phyloP scores from a whole-genome alignment of 23 tunicate species.

The Styela clava region DNA sequence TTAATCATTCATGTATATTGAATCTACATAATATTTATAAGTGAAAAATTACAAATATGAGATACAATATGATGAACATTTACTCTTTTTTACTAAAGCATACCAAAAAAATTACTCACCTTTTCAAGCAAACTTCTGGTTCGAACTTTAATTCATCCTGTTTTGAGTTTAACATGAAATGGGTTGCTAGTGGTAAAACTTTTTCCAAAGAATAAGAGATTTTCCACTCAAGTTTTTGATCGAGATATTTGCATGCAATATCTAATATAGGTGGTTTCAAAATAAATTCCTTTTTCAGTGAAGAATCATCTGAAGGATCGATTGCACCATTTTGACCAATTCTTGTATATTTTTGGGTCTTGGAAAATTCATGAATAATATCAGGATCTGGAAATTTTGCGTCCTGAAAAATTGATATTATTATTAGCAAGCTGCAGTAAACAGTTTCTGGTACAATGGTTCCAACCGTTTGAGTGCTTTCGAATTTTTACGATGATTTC shows the following conservation, averaged over 20 bases:
- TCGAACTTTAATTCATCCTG: not conserved
- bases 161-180: conserved; percentile 5
- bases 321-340: not conserved
- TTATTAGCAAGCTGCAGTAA: not conserved
- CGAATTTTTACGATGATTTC: no score
- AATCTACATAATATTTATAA: no score
- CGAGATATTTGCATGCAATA: conserved; percentile 18
- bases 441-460: no score
- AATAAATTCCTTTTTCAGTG: not conserved
- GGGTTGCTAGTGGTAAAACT: conserved; percentile 39
- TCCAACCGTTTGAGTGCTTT: no score
- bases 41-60: no score
- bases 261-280: conserved; percentile 12
- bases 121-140: not conserved
- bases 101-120: not conserved
- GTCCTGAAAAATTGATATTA: conserved; percentile 20
- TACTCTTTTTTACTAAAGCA: not conserved
- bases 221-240: conserved; percentile 37
- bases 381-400: conserved; percentile 39
- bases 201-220: conserved; percentile 22
- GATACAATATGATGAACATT: no score
- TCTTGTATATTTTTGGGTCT: not conserved
- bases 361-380: conserved; percentile 37
- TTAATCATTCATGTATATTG: no score
- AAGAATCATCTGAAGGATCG: not conserved